Base-by-base conservation (phyloP, 2,888 invertebrate species). In the Xestia ashworthii region DNA sequence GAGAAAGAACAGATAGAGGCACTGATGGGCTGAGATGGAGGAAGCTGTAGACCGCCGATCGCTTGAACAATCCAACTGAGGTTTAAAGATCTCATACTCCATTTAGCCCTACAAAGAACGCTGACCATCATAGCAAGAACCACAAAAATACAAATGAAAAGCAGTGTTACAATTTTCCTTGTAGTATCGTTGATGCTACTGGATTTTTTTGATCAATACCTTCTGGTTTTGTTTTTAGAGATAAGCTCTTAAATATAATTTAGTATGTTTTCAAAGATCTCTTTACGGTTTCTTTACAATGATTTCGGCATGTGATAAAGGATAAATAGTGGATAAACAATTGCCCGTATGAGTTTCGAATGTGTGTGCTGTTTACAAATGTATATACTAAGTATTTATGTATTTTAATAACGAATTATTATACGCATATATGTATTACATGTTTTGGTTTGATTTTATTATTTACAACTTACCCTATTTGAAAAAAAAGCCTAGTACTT, bases 281-380 rank as follows among this genome's bases (percentile, higher is more conserved):
- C 92, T 86, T 41, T 55, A 25, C 3, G 71, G 55, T 70, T 32
- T 67, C 16, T 48, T 62, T 65, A 78, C 41, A 44, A 80, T 70
- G n/a, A 83, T 14, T 64, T 65, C 32, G 79, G 87, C 85, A 72
- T 77, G 71, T 72, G 48, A 66, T 65, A 72, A 72, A 44, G 86
- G 78, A 58, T 25, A n/a, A 44, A 58, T 60, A 72, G 55, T 44
- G 25, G 73, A 78, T 82, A 71, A 74, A 72, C 71, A 76, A 84
- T 87, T 90, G 69, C 90, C 92, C 89, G 92, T 92, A 91, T 84
- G 76, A 84, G 88, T 92, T 92, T 86, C 78, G 82, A 90, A 76
- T 91, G 90, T 92, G 90, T 89, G 85, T 73, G 65, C 44, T 81
- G 84, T 85, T 91, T 92, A 87, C 91, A 93, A 94, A 92, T 89